Base-by-base conservation (phyloP, 2,797 vertebrate genomes). In the Rhinichthys osculus region DNA sequence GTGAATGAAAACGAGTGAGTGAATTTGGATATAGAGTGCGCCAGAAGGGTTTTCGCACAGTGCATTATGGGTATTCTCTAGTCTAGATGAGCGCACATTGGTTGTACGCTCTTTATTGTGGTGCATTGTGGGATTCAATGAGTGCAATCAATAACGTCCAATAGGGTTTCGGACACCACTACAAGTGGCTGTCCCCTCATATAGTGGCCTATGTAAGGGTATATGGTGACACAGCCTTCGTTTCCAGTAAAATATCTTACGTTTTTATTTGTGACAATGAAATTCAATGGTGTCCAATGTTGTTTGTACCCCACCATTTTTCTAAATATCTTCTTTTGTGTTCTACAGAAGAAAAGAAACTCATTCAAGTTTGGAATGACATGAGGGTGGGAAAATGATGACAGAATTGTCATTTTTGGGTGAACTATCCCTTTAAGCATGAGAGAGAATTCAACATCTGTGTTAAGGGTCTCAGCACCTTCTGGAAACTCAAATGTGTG, bases 401-500 rank as follows among this genome's bases (percentile, higher is more conserved):
- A 30, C 59, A 27, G 2, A 14, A 11, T 7, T 16, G 3, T 9
- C 2, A 33, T 13, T 21, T 21, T 54, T 14, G 17, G 27, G 5
- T 35, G 3, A 50, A 4, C 27, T 35, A 8, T 59, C 54, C 3
- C 5, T 80, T 21, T 21, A 64, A 66, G 44, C 16, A 8, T 30
- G 30, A 50, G 9, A 50, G 44, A 33, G 62, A 64, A 30, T 64
- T 64, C 27, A 23, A 23, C 19, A 27, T 14, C 35, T 59, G 76
- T 81, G 30, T 23, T 59, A 21, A 59, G 3, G 40, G 74, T 69
- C 57, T 67, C 19, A 8, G 30, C 33, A 78, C 52, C 50, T 70
- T 27, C 50, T 62, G 78, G 52, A 83, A 62, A 69, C 33, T 69
- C 19, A 23, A 54, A 23, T 23, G 19, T 23, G 19, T 78, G 82